Conservation (phyloP, 2,113 vertebrate species). For the Lophius piscatorius region DNA sequence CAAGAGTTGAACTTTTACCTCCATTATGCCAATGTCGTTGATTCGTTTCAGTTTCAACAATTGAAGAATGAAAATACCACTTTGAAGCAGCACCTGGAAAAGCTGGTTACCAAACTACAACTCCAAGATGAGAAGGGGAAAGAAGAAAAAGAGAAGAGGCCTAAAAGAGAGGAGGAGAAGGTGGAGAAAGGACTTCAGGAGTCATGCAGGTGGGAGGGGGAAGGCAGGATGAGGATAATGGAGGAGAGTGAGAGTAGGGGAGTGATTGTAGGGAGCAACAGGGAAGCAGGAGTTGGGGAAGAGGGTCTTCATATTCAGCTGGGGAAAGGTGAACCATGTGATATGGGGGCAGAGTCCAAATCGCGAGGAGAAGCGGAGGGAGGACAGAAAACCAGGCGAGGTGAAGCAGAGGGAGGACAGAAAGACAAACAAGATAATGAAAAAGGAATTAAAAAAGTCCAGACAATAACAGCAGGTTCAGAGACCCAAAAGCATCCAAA, state of each 20-base stretch:
- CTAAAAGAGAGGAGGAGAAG: conserved; percentile 17
- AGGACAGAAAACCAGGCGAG: conserved; percentile 69
- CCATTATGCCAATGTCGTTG: neutral
- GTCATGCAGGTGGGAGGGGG: conserved; percentile 68
- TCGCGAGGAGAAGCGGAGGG: conserved; percentile 78
- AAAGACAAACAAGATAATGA: conserved; percentile 54
- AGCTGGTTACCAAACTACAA: conserved; percentile 57
- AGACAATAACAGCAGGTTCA: conserved; percentile 11
- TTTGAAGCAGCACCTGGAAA: conserved; percentile 70
- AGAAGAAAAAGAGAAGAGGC: conserved; percentile 22
- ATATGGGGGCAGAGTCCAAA: conserved; percentile 41
- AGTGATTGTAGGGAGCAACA: conserved; percentile 54
- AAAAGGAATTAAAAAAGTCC: conserved; percentile 31
- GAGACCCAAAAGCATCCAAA: conserved; percentile 29
- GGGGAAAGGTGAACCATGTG: conserved; percentile 39
- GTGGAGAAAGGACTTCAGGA: conserved; percentile 63
- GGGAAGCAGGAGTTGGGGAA: conserved; percentile 80
- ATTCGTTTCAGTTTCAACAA: conserved; percentile 73
- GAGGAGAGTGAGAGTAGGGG: conserved; percentile 52
- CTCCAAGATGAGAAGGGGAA: conserved; percentile 30
- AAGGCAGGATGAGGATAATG: conserved; percentile 64
- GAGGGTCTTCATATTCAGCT: conserved; percentile 61
- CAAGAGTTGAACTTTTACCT: neutral
- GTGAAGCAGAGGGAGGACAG: conserved; percentile 78
- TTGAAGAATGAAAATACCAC: conserved; percentile 79